Base-by-base conservation (phyloP, 92 coral and sea anemone species). In the Micromussa lordhowensis region DNA sequence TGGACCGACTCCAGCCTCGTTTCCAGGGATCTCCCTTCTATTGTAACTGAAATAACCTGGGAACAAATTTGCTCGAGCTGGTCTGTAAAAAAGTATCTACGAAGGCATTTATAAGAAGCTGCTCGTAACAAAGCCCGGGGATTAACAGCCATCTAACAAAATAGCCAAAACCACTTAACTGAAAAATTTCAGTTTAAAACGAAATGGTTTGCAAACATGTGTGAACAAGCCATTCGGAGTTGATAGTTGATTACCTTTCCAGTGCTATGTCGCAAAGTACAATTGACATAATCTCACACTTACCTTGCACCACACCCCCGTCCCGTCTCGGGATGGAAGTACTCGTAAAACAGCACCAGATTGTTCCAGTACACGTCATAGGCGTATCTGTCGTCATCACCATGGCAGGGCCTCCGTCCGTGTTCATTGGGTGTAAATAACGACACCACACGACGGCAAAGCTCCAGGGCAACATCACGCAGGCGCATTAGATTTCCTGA, bases 231-330 rank as follows among this genome's bases (percentile, higher is more conserved):
- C 38, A 1, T 35, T 35, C 38, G 38, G 38, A 35, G 38, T 35
- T 35, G 4, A 35, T 35, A 35, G 51, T 44, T 44, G 51, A 44
- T 44, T 44, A 44, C 51, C 51, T 7, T 7, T 44, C 7, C 51
- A 44, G 51, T 44, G 51, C 12, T 13, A 44, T 34, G 21, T 17
- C 55, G 11, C 69, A 24, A 12, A 12, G 7, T 17, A 29, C 16
- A 79, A 0, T 29, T 13, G 54, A 10, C 22, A 13, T 54, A 30
- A 15, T 19, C 15, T 36, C 44, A 17, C 38, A n/a, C 94, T 75
- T 83, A 94, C 99, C 99, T 97, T 10, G 99, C 99, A 30, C 99
- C 99, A 51, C 98, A 97, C 24, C 99, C 99, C 31, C 99, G 86
- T 70, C 99, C 99, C 15, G 97, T 96, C 54, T 97, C 99, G 35